A percentile compares a stretch with the other conserved stretches of the same genome.
Conservation (phyloP, 2,797 vertebrate genomes). For the Steatocranus sp. region DNA sequence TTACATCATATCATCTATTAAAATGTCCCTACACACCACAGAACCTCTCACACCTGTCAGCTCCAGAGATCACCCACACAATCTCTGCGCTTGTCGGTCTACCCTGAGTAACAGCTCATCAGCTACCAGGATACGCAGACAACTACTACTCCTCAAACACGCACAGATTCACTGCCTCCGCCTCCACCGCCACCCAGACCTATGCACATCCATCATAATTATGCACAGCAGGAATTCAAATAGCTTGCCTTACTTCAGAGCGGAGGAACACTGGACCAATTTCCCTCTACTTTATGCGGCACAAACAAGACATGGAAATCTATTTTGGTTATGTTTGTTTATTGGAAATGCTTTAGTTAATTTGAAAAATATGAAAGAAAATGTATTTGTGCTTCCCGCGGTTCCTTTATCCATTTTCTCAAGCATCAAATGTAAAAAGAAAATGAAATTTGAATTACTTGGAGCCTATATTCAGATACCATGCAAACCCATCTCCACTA, state of each 20-base stretch:
- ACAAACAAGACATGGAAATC: slow-evolving; percentile 40
- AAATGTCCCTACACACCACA: slow-evolving; percentile 27
- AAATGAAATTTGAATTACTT: not conserved
- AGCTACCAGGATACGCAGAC: slow-evolving; percentile 36
- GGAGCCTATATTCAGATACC: not conserved
- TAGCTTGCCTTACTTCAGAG: slow-evolving; percentile 48
- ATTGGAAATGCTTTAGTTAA: slow-evolving; percentile 22
- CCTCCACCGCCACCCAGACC: slow-evolving; percentile 54
- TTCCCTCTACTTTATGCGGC: slow-evolving; percentile 29
- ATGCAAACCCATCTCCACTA: slow-evolving; percentile 12
- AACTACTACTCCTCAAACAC: slow-evolving; percentile 8
- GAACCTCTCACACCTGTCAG: slow-evolving; percentile 53
- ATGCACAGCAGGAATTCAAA: slow-evolving; percentile 65
- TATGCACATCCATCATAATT: slow-evolving; percentile 68
- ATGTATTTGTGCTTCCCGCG: slow-evolving; percentile 5
- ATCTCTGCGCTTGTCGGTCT: slow-evolving; percentile 56
- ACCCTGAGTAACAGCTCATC: slow-evolving; percentile 59
- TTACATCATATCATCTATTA: slow-evolving; percentile 32
- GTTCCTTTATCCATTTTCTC: not conserved
- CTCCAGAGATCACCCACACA: slow-evolving; percentile 57
- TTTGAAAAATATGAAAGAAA: not conserved
- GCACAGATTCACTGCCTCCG: slow-evolving; percentile 9
- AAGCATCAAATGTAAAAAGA: not conserved
- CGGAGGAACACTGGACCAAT: slow-evolving; percentile 35
- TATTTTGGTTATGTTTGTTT: slow-evolving; percentile 39